These are phyloP conservation scores for Acromyrmex echinatior DNA, from an alignment of 1,140 invertebrate species.

Conservation along the genomic window DNA sequence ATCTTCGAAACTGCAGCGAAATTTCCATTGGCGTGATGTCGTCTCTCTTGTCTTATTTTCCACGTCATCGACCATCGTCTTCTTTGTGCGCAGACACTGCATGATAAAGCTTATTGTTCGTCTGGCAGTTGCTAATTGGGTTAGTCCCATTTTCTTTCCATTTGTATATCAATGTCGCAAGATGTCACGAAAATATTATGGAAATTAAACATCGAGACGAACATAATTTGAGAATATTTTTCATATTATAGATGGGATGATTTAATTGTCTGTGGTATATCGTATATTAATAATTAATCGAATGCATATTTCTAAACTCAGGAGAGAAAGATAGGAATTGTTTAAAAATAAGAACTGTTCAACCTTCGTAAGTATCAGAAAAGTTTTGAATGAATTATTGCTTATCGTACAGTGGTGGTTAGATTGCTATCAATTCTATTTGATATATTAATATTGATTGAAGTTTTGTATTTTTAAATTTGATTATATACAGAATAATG, in stretches of 20 bases:
- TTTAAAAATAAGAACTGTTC: background rate
- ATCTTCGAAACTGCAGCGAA: conserved; percentile 49
- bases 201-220: background rate
- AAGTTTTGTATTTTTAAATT: background rate
- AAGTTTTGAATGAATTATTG: background rate
- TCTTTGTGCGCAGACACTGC: conserved; percentile 27
- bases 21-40: conserved; percentile 20
- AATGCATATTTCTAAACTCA: background rate
- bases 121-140: conserved; percentile 42
- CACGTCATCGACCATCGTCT: conserved; percentile 54
- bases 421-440: background rate
- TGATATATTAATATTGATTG: background rate
- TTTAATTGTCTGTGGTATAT: background rate
- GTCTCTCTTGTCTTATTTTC: conserved; percentile 19
- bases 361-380: background rate
- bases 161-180: background rate
- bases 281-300: background rate
- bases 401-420: background rate
- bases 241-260: conserved; percentile 16
- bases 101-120: conserved; percentile 51
- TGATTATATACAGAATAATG: background rate
- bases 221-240: background rate
- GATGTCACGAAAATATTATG: background rate
- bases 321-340: background rate
- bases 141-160: conserved; percentile 12